Conservation (phyloP, 1,140 invertebrate genomes). For the Melipona quadrifasciata region DNA sequence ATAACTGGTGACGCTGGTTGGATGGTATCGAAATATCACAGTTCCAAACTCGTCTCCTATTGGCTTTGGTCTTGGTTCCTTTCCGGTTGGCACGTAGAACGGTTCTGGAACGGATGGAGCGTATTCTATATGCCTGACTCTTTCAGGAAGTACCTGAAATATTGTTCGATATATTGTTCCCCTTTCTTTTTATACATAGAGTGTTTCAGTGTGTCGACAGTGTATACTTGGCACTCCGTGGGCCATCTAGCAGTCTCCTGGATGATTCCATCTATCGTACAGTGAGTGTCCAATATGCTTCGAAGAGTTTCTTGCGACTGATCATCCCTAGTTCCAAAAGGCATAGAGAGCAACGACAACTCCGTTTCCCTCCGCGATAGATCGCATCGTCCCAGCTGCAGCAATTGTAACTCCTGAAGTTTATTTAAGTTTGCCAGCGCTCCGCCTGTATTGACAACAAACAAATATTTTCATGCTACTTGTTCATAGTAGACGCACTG, state of each 20-base stretch:
- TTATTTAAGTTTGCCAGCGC: conserved; percentile 37
- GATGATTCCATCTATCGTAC: conserved; percentile 83
- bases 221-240: conserved; percentile 90
- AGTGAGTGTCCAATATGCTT: conserved; percentile 60
- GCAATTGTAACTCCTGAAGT: conserved; percentile 48
- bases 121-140: conserved; percentile 89
- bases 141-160: conserved; percentile 90
- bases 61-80: conserved; percentile 91
- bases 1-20: conserved; percentile 93
- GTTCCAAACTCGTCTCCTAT: conserved; percentile 92
- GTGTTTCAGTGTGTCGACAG: not conserved
- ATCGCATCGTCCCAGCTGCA: conserved; percentile 65
- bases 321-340: conserved; percentile 57
- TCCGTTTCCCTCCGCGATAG: conserved; percentile 67
- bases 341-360: conserved; percentile 68
- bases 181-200: conserved; percentile 52
- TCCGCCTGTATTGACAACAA: conserved; percentile 27
- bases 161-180: not conserved
- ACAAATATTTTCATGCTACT: not conserved
- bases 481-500: not conserved
- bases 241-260: conserved; percentile 93
- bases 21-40: conserved; percentile 93
- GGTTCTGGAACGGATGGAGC: conserved; percentile 88
- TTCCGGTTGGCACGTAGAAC: conserved; percentile 89
- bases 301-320: conserved; percentile 71